Percentiles rank a stretch among this genome's conserved stretches.
These are phyloP conservation scores for Drosophila punjabiensis DNA, from an alignment of 1,140 invertebrate genomes.

Conservation along the genomic window DNA sequence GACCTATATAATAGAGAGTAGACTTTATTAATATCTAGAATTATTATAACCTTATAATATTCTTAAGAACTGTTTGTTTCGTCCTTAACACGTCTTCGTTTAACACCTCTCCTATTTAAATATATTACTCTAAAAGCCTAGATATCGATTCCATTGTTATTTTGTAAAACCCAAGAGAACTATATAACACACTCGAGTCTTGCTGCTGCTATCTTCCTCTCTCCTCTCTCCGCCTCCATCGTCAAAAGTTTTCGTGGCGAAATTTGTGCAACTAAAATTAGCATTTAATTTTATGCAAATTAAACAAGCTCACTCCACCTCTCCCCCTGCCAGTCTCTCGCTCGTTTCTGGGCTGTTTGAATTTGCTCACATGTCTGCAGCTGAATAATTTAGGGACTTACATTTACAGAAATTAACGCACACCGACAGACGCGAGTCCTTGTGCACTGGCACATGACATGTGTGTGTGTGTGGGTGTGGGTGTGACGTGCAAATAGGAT, in stretches of 20 bases:
- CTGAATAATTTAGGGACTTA: constrained; percentile 80
- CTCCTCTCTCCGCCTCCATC: background rate
- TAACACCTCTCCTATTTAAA: background rate
- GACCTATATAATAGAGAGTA: too few relatives aligned
- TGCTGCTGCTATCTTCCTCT: too few relatives aligned
- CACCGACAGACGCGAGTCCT: constrained; percentile 31
- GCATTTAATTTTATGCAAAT: constrained; percentile 81
- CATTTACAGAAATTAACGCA: constrained; percentile 82
- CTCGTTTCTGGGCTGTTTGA: constrained; percentile 24
- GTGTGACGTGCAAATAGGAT: constrained; percentile 79
- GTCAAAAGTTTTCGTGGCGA: constrained; percentile 9
- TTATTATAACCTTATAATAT: too few relatives aligned
- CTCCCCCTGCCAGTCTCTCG: background rate
- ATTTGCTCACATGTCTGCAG: constrained; percentile 71
- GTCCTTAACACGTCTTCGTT: too few relatives aligned
- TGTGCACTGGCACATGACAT: too few relatives aligned
- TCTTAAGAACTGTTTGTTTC: too few relatives aligned
- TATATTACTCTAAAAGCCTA: background rate
- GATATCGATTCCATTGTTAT: background rate
- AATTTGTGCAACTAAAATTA: constrained; percentile 65
- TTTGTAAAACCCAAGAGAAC: constrained; percentile 5
- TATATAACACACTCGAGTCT: background rate
- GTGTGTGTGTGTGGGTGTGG: too few relatives aligned
- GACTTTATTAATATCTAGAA: too few relatives aligned
- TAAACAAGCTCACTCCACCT: constrained; percentile 23